Evolutionary conservation across 1,140 invertebrate genomes (phyloP), one percentile per base, ranked within the genome.

Genomic region (Wiebesia pumilae): DNA sequence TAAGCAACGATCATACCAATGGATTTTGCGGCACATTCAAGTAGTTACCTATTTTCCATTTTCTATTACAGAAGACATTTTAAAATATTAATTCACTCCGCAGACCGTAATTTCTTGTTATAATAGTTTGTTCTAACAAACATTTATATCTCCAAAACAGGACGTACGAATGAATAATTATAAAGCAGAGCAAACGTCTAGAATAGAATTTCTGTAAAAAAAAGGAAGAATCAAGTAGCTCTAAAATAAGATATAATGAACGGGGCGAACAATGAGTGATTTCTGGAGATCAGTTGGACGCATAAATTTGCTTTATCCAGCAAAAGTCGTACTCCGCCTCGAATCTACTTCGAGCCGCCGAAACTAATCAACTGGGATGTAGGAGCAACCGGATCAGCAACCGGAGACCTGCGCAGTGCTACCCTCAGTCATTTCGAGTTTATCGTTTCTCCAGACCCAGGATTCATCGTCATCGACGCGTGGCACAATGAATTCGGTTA

Each of bases 301-400:
- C 43, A 43, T 75, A 47, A 75, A 75, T 43, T 75, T 75, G 3
- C 73, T n/a, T 75, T 38, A 71, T 38, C 12, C 69, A 38, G 2
- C 35, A 19, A 71, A 40, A 38, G 33, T 71, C 3, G 30, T 38
- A 30, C 4, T 71, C 73, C 19, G 24, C 33, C 30, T 9, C 19
- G 16, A 80, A 54, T n/a, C 33, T 54, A 30, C 75, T 78, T 78
- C 78, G 19, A 38, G 35, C 35, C 54, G 16, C 12, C 58, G 14
- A 51, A 69, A 51, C 40, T 69, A 82, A 82, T 82, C 62, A 81
- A 58, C 38, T 58, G 19, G 38, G 58, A 81, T 27, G 79, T 43
- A 14, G 35, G 62, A 67, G 24, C 2, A 47, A n/a, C 24, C 69
- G 19, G 69, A n/a, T 33, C 3, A 30, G 14, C 4, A 47, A 27